Evolutionary conservation across 2,113 vertebrate species (phyloP), one percentile per base, ranked within the genome.

Genomic region (Poeciliopsis prolifica): DNA sequence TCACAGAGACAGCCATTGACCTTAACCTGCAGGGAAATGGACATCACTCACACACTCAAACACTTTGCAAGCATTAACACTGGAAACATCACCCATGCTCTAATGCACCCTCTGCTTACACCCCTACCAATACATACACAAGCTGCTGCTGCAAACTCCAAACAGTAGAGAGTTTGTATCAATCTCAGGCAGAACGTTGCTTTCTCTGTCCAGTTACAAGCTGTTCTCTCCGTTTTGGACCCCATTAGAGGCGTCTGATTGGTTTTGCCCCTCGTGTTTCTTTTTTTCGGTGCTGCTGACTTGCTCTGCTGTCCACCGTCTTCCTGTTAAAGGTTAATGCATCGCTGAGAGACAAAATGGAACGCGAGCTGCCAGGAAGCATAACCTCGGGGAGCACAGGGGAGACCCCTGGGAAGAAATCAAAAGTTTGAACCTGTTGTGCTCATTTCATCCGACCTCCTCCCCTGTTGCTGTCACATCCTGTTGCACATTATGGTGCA

Each of bases 11-110:
- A 70, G 35, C 80, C 66, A 26, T 70, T 88, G 86, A 87, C 80
- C 88, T 84, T 81, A 86, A 87, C 86, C 88, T 86, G 80, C 81
- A 68, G 82, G 74, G 68, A 84, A 81, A 81, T 82, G 80, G 80
- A 86, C 84, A 85, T 92, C 82, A 51, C 80, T 88, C 83, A 63
- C 69, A 78, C 72, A 69, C 74, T 68, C 33, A 40, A 62, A 79
- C 85, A 77, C 69, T 81, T 86, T 81, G 71, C 81, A 77, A 85
- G 78, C 76, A 80, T 82, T 83, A 80, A 71, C 64, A 40, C 78
- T 61, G 35, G 73, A 80, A 69, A 75, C 77, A 24, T 68, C 51
- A 70, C 54, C 40, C 33, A 26, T 44, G 30, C 66, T 72, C 44
- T 35, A 58, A 75, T 30, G 65, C 78, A 61, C 64, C 44, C 60